Conservation (phyloP, 2,113 vertebrate species). For the Delphinapterus leucas region DNA sequence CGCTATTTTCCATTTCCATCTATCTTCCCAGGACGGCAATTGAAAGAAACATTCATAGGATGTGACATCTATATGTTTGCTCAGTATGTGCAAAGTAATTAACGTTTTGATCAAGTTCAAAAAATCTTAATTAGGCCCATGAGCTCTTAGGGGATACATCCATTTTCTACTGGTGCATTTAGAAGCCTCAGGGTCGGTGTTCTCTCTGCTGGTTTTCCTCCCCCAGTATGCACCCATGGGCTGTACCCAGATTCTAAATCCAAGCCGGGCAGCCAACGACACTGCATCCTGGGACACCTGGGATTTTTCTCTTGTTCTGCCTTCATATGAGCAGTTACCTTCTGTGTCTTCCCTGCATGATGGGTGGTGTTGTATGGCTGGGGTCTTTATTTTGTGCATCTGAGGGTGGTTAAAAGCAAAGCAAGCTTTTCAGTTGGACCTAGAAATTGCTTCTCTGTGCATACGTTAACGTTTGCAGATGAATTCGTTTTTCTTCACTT, state of each 20-base stretch:
- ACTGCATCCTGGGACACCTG: accelerated
- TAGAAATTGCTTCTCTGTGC: neutral
- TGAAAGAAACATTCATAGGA: neutral
- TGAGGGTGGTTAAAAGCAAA: neutral
- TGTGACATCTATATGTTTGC: constrained; percentile 23
- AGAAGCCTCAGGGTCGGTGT: neutral
- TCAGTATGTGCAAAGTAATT: constrained; percentile 46
- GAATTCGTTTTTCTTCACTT: neutral
- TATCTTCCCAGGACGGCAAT: neutral
- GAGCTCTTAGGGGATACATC: neutral
- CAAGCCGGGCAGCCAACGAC: accelerated
- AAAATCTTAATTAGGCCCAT: constrained; percentile 50
- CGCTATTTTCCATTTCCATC: neutral
- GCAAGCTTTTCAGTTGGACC: neutral
- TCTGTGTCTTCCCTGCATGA: accelerated
- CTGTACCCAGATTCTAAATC: accelerated
- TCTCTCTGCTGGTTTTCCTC: no score
- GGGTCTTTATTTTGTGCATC: neutral
- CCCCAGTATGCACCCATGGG: accelerated
- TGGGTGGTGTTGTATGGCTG: accelerated
- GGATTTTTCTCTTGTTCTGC: neutral
- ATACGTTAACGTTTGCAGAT: neutral
- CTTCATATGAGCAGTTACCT: neutral
- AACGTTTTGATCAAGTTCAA: constrained; percentile 47
- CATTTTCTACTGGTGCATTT: neutral